These are phyloP conservation scores for Papilio gigon DNA, from an alignment of 2,888 invertebrate genomes.

Conservation along the genomic window DNA sequence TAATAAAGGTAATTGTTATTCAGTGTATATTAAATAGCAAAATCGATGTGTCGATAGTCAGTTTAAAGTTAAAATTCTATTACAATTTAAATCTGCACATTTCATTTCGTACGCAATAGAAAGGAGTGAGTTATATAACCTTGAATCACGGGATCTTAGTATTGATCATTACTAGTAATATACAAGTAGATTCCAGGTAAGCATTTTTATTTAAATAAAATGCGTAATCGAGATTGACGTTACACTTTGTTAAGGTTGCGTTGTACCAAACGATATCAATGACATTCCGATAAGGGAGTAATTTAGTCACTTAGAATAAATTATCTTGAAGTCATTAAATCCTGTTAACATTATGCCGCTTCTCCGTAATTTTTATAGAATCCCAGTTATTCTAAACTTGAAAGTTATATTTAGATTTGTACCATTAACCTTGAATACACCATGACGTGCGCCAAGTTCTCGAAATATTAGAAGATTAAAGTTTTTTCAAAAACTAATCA, in stretches of 20 bases:
- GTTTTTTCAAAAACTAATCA: not conserved
- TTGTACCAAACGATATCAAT: slow-evolving; percentile 27
- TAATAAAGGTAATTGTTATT: slow-evolving; percentile 74
- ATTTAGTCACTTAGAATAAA: slow-evolving; percentile 25
- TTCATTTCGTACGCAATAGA: slow-evolving; percentile 61
- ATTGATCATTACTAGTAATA: slow-evolving; percentile 65
- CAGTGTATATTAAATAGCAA: slow-evolving; percentile 47
- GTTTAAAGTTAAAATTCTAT: slow-evolving; percentile 43
- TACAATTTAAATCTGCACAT: slow-evolving; percentile 52
- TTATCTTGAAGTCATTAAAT: slow-evolving; percentile 1
- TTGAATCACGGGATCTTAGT: slow-evolving; percentile 80
- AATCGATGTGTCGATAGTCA: slow-evolving; percentile 43
- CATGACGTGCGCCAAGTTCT: slow-evolving; percentile 31
- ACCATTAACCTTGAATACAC: slow-evolving; percentile 38
- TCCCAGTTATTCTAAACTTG: slow-evolving; percentile 5
- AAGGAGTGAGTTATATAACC: slow-evolving; percentile 80
- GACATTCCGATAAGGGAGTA: slow-evolving; percentile 34
- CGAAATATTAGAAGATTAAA: slow-evolving; percentile 4
- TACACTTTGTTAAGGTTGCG: slow-evolving; percentile 27
- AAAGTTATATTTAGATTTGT: slow-evolving; percentile 34
- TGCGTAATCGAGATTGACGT: slow-evolving; percentile 3
- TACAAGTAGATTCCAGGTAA: slow-evolving; percentile 51
- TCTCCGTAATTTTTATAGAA: not conserved
- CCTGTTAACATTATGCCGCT: not conserved
- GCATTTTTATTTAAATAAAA: slow-evolving; percentile 41